phyloP scores from a whole-genome alignment of 2,113 vertebrate genomes.

The Chaenocephalus aceratus region DNA sequence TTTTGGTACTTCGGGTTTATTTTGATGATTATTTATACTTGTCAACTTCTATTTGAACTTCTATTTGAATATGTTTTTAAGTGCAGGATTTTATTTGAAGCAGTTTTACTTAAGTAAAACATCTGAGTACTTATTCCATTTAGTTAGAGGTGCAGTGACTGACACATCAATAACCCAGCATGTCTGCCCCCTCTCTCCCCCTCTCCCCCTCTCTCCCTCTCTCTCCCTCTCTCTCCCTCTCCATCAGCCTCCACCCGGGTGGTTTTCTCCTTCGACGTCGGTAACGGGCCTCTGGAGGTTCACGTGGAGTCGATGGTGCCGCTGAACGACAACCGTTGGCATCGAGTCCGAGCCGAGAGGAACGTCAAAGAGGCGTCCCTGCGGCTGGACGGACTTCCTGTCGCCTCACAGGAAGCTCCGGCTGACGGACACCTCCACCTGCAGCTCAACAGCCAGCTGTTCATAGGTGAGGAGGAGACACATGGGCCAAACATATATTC shows the following conservation, averaged over 20 bases:
- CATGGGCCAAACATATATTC: no score
- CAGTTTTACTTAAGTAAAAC: no score
- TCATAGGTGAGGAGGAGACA: slow-evolving; percentile 85
- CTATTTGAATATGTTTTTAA: no score
- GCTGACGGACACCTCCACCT: slow-evolving; percentile 91
- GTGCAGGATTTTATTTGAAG: no score
- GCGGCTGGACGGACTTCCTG: slow-evolving; percentile 87
- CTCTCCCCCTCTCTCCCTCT: no score
- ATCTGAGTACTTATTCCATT: no score
- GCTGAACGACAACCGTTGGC: slow-evolving; percentile 94
- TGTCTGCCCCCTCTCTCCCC: not conserved
- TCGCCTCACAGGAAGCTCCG: slow-evolving; percentile 82
- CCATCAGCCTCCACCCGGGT: slow-evolving; percentile 88
- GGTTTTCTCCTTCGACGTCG: slow-evolving; percentile 94
- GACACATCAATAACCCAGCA: not conserved
- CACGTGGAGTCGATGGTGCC: slow-evolving; percentile 79
- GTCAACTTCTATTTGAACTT: no score
- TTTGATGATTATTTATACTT: no score
- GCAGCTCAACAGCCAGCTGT: slow-evolving; percentile 97
- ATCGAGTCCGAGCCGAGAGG: slow-evolving; percentile 90
- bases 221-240: slow-evolving; percentile 9
- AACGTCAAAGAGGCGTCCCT: slow-evolving; percentile 93
- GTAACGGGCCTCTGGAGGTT: slow-evolving; percentile 92
- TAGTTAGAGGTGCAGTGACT: no score
- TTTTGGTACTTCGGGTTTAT: no score